These are phyloP conservation scores for Ranitomeya variabilis DNA, from an alignment of 2,113 vertebrate genomes.

Conservation along the genomic window DNA sequence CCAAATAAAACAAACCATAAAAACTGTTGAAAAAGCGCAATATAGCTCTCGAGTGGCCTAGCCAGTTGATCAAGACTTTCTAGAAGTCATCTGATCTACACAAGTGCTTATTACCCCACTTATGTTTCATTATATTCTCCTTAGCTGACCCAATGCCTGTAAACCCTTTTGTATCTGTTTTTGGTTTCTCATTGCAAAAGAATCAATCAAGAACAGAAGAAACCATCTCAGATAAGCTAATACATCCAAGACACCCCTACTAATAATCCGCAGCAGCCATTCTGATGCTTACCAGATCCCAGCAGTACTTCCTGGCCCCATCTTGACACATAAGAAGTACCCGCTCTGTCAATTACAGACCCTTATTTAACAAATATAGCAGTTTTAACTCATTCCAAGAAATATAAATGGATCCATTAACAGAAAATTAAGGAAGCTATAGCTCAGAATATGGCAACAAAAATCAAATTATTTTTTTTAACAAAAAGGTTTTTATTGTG, in stretches of 20 bases:
- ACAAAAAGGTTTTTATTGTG: no score
- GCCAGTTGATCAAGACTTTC: constrained; percentile 3
- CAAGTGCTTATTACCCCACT: constrained; percentile 25
- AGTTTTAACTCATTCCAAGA: no score
- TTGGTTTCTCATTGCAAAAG: constrained; percentile 12
- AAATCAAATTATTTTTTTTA: no score
- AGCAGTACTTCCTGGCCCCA: no score
- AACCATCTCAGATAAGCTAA: neutral
- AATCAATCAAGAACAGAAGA: constrained; percentile 9
- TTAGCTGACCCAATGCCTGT: constrained; percentile 26
- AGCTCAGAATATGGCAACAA: no score
- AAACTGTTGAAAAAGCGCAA: constrained; percentile 36
- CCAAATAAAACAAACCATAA: constrained; percentile 57
- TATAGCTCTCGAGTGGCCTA: constrained; percentile 42
- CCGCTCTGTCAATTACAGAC: no score
- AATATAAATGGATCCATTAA: no score
- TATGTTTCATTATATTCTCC: constrained; percentile 41
- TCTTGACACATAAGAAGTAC: no score
- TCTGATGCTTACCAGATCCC: no score
- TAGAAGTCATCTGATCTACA: constrained; percentile 39
- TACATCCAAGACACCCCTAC: neutral
- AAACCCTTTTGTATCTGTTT: constrained; percentile 23
- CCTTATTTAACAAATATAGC: no score
- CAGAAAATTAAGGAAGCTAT: no score
- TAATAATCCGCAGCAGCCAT: no score